Conservation (phyloP, 1,140 invertebrate genomes). For the Zaprionus ghesquierei region DNA sequence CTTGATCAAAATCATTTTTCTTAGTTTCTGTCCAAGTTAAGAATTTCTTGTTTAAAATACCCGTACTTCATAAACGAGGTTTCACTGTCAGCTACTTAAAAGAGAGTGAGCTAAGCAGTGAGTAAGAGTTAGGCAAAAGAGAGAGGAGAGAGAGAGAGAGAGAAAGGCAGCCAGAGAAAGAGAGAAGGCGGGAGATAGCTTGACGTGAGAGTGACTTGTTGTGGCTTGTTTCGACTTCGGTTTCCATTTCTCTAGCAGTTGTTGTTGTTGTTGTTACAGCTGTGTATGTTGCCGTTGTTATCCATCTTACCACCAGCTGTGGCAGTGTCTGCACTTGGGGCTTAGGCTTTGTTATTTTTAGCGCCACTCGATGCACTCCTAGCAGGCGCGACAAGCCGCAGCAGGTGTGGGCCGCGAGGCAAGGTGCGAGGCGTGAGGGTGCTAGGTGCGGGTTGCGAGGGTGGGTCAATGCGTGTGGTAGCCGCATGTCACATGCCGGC, state of each 20-base stretch:
- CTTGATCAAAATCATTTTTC: no score
- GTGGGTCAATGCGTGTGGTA: constrained; percentile 34
- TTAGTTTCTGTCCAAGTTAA: no score
- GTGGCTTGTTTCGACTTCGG: constrained; percentile 25
- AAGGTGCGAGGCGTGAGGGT: not conserved
- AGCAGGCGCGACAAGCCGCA: not conserved
- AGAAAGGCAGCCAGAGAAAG: not conserved
- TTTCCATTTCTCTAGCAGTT: constrained; percentile 22
- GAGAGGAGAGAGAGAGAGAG: not conserved
- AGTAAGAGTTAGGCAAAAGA: not conserved
- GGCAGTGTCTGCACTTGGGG: constrained; percentile 40
- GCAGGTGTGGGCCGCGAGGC: not conserved
- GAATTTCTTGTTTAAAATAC: no score
- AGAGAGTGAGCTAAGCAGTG: not conserved
- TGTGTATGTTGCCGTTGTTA: not conserved
- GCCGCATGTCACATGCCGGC: constrained; percentile 46
- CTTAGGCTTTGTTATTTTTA: constrained; percentile 50
- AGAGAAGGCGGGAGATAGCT: not conserved
- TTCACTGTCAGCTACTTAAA: constrained; percentile 13
- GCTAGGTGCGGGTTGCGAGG: not conserved
- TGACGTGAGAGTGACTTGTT: not conserved
- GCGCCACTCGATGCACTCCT: constrained; percentile 36
- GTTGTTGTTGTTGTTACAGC: constrained; percentile 3
- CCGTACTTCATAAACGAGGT: not conserved
- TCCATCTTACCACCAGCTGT: constrained; percentile 35